A percentile compares a stretch with the other conserved stretches of the same genome.
These are phyloP conservation scores for Onychostruthus taczanowskii DNA, from an alignment of 2,113 vertebrate species.

Conservation along the genomic window DNA sequence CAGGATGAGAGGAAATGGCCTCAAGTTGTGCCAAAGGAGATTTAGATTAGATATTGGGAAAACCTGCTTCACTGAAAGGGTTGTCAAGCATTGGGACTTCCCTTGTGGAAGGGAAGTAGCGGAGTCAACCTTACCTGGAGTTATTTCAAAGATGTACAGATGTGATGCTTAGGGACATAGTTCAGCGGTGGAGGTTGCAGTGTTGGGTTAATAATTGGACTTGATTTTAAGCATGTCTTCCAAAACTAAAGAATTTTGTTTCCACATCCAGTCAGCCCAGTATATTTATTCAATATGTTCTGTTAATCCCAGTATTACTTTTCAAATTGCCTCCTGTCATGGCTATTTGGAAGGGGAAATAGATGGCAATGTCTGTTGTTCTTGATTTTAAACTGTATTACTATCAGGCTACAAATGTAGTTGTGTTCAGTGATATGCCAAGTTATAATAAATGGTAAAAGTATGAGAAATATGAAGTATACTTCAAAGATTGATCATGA, in stretches of 20 bases:
- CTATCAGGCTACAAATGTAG: not conserved
- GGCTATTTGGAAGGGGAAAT: not conserved
- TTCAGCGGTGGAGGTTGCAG: not conserved
- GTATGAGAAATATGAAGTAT: not conserved
- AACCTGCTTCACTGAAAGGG: not conserved
- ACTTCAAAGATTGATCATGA: not conserved
- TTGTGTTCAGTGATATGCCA: not conserved
- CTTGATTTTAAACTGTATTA: not conserved
- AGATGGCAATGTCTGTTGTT: not conserved
- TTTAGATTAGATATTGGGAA: not conserved
- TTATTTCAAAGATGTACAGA: not conserved
- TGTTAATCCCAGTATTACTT: not conserved
- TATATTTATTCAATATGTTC: not conserved
- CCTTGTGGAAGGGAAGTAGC: not conserved
- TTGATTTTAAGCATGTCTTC: not conserved
- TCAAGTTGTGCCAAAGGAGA: not conserved
- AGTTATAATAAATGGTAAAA: not conserved
- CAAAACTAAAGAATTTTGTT: not conserved
- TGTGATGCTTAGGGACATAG: not conserved
- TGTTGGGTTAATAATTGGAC: accelerated
- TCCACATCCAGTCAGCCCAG: not conserved
- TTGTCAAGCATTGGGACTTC: not conserved
- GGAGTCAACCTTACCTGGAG: not conserved
- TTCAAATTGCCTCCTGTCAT: not conserved
- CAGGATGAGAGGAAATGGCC: not conserved